Evolutionary conservation across 2,797 vertebrate species (phyloP), one percentile per base, ranked within the genome.

Genomic region (Petrocephalus sullivani): DNA sequence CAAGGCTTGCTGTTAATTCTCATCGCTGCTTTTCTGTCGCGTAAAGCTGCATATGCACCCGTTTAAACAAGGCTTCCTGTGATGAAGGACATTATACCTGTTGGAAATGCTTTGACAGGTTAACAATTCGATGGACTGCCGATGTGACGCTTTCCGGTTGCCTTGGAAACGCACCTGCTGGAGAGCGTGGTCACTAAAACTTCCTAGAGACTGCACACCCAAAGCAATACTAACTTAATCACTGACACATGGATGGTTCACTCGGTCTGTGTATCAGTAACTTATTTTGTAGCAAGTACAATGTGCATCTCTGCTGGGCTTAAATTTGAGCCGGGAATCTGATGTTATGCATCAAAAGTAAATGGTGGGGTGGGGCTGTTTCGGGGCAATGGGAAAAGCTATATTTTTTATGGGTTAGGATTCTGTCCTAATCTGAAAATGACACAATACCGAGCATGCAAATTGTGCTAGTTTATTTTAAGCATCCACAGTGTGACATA

Each of bases 91-190:
- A 21, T 78, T 2, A 83, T 21, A 53, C n/a, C n/a, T 3, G 81
- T 54, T 84, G 88, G 8, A 57, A 19, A 0, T 88, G 54, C 89
- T 21, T 89, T 57, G 16, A 64, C 89, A 92, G 91, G 89, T 88
- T 88, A 46, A 78, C 28, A 75, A 56, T 51, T 88, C 85, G 89
- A 33, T 9, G 57, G 41, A 53, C 85, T 54, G 23, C 41, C 23
- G 53, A 21, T 58, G 93, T 92, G 90, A 88, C 19, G 9, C 54
- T 71, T 60, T 67, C 33, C n/a, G 5, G n/a, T 85, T 85, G 82
- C 89, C 53, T 75, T 85, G 81, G 81, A 87, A 71, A 89, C 60
- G 60, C 81, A 84, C 46, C 54, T 5, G 41, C 58, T 75, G 82
- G 51, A 85, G 53, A 85, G 58, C 81, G 14, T 83, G 71, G 37